Evolutionary conservation across 2,888 invertebrate genomes (phyloP).

Genomic region (Dryadula phaetusa): DNA sequence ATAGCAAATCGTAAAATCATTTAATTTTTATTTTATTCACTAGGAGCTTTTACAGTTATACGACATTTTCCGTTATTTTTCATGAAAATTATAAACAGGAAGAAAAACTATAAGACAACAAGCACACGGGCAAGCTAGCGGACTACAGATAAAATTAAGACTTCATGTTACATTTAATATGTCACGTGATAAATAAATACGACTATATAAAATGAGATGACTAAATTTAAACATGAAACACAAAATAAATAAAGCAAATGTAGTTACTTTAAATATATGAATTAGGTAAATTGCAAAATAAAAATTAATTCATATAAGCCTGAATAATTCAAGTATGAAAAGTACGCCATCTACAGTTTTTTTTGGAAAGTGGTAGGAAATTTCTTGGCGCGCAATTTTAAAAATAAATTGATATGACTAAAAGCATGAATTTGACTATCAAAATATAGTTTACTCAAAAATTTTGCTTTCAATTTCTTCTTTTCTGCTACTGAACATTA

Average conservation of each 20-base stretch:
- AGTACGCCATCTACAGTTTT: neutral
- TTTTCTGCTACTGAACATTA: too few relatives aligned
- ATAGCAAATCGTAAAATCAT: slow-evolving; percentile 33
- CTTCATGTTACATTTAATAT: slow-evolving; percentile 31
- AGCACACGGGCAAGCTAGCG: slow-evolving; percentile 57
- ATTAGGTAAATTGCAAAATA: neutral
- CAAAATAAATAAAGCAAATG: neutral
- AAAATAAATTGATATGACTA: neutral
- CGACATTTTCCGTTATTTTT: slow-evolving; percentile 77
- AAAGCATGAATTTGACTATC: too few relatives aligned
- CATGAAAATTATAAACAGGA: slow-evolving; percentile 69
- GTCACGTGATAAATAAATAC: slow-evolving; percentile 42
- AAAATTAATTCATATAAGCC: neutral
- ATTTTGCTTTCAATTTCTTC: too few relatives aligned
- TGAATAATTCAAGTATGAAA: neutral
- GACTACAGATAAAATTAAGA: slow-evolving; percentile 49
- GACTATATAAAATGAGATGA: neutral
- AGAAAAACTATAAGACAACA: slow-evolving; percentile 70
- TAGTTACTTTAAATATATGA: neutral
- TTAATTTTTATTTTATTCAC: slow-evolving; percentile 49
- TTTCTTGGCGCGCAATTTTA: neutral
- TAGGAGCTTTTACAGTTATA: slow-evolving; percentile 63
- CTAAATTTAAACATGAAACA: neutral
- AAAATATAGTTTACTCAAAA: too few relatives aligned
- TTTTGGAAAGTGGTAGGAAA: neutral